Base-by-base conservation (phyloP, 2,797 vertebrate genomes). In the Sebastes hubbsi region DNA sequence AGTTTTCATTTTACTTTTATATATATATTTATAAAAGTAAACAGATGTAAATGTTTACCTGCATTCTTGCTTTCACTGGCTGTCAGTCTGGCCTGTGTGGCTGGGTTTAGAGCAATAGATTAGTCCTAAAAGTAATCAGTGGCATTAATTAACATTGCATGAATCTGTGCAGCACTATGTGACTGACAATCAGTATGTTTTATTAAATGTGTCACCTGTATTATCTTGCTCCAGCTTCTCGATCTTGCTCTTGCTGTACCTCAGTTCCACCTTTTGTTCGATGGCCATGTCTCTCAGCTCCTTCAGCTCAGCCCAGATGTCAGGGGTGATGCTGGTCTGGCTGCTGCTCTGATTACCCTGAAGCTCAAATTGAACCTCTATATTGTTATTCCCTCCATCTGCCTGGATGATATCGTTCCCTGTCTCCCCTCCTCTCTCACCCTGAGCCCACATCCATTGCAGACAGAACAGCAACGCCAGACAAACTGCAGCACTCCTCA, bases 251-350 rank as follows among this genome's bases (percentile, higher is more conserved):
- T 12, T 78, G 66, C 27, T 29, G 27, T 29, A 1, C 6, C 29
- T 29, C 1, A 29, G 29, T 6, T 29, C 29, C 6, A 29, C 6
- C 29, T 29, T 29, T 29, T 69, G 80, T 27, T 76, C 24, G 0
- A 79, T 59, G 38, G 18, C 72, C 68, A 75, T 80, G 73, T 71
- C 59, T 75, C 75, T 87, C 65, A 83, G 42, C 64, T 73, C 42
- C 32, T 62, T 80, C 64, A 86, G 80, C 34, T 82, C 73, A 29
- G 32, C 1, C 81, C 77, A 77, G 24, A 87, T 8, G 11, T 80
- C 63, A 24, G 52, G 4, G 14, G 2, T 72, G 74, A 55, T 24
- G 62, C 12, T 18, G 6, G 7, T 38, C 58, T 54, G 22, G 8
- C 25, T 49, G 38, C 67, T 46, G 25, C 22, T 66, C 38, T 58